Evolutionary conservation across 2,888 invertebrate species (phyloP).

Genomic region (Dichetophora obliterata): DNA sequence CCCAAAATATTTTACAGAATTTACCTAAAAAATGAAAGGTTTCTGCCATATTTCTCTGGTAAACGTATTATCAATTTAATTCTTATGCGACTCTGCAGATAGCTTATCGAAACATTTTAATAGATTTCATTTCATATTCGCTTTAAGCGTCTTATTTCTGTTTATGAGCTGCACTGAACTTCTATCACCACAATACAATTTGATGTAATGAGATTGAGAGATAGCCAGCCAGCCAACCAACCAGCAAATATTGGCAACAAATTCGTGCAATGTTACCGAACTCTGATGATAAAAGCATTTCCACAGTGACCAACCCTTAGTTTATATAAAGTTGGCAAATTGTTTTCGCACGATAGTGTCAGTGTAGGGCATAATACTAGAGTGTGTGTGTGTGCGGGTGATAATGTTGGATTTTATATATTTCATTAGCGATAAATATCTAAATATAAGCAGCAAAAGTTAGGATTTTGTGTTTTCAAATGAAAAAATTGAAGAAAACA

Average conservation of each 20-base stretch:
- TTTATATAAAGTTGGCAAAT: constrained; percentile 14
- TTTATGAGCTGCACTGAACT: neutral
- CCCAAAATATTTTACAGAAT: no score
- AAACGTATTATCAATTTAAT: no score
- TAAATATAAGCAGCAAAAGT: constrained; percentile 3
- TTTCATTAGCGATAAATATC: constrained; percentile 13
- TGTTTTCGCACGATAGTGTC: constrained; percentile 1
- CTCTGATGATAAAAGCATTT: neutral
- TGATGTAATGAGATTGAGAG: constrained; percentile 12
- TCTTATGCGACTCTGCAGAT: no score
- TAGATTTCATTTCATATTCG: neutral
- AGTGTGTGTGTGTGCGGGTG: neutral
- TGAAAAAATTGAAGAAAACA: neutral
- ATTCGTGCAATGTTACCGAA: neutral
- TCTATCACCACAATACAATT: neutral
- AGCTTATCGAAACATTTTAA: constrained; percentile 2
- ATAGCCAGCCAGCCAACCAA: neutral
- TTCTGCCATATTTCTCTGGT: no score
- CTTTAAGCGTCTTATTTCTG: neutral
- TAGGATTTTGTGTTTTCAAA: neutral
- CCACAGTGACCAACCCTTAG: neutral
- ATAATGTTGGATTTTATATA: neutral
- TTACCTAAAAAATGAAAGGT: no score
- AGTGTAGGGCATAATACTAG: neutral
- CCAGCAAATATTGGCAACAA: neutral